phyloP scores from a whole-genome alignment of 2,113 vertebrate genomes.

The Chamaea fasciata region DNA sequence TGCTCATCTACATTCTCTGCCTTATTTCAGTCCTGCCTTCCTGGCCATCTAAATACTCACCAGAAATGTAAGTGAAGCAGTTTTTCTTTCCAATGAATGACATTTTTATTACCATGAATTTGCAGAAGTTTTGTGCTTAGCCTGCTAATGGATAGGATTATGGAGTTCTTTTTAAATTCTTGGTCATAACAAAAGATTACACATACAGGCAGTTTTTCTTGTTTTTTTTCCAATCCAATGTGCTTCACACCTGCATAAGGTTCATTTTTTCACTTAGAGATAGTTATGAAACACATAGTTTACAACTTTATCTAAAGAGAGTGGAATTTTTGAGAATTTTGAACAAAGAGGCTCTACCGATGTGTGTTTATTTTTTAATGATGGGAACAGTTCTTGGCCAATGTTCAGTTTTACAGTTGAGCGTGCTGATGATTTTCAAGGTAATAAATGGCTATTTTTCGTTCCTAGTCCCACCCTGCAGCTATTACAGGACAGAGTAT shows the following conservation, averaged over 20 bases:
- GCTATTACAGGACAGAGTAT: background rate
- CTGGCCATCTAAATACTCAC: background rate
- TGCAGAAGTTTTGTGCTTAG: background rate
- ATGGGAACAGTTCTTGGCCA: background rate
- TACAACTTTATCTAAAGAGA: background rate
- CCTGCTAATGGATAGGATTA: background rate
- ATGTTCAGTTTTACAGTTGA: background rate
- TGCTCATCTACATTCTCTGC: background rate
- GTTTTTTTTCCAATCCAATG: background rate
- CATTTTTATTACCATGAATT: background rate
- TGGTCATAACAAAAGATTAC: background rate
- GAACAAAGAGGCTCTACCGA: background rate
- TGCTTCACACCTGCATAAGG: background rate
- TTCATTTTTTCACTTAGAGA: background rate
- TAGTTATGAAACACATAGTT: background rate
- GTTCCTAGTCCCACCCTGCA: background rate
- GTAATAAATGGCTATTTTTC: background rate
- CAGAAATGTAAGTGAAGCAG: background rate
- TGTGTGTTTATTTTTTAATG: background rate
- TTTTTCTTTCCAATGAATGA: background rate
- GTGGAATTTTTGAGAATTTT: background rate
- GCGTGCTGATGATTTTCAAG: background rate
- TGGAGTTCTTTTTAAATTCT: background rate
- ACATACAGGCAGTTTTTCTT: rapidly evolving
- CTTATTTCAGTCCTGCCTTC: background rate